phyloP scores from a whole-genome alignment of 2,113 vertebrate species.

The Typhlomys cinereus region DNA sequence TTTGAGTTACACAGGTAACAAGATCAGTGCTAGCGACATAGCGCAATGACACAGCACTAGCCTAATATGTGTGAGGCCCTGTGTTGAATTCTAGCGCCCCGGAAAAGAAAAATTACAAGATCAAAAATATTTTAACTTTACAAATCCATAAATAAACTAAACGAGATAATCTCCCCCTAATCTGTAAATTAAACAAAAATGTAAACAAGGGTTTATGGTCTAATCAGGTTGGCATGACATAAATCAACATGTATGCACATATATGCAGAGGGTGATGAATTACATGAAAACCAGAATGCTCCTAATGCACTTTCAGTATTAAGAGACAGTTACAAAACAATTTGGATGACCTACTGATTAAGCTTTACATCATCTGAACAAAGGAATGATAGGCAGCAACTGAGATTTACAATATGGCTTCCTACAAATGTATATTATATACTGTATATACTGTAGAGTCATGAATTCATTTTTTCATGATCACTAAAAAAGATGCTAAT shows the following conservation, averaged over 20 bases:
- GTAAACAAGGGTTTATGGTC: not conserved
- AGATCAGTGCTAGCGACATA: too few species aligned
- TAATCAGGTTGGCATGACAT: not conserved
- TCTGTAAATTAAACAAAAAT: slow-evolving; percentile 9
- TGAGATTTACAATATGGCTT: not conserved
- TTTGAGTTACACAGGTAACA: too few species aligned
- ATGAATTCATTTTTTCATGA: not conserved
- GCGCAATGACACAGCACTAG: too few species aligned
- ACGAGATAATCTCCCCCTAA: not conserved
- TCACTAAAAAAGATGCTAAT: not conserved
- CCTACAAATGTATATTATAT: not conserved
- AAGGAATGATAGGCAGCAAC: not conserved
- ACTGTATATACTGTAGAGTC: not conserved
- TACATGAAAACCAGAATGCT: too few species aligned
- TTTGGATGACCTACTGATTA: not conserved
- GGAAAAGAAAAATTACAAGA: not conserved
- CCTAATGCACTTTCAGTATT: not conserved
- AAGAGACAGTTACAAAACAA: not conserved
- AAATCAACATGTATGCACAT: too few species aligned
- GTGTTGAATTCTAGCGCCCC: too few species aligned
- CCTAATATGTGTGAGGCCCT: too few species aligned
- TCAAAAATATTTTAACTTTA: not conserved
- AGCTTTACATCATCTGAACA: not conserved
- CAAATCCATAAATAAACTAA: not conserved
- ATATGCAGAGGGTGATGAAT: too few species aligned